Base-by-base conservation (phyloP, 2,797 vertebrate genomes). In the Nannoperca australis region DNA sequence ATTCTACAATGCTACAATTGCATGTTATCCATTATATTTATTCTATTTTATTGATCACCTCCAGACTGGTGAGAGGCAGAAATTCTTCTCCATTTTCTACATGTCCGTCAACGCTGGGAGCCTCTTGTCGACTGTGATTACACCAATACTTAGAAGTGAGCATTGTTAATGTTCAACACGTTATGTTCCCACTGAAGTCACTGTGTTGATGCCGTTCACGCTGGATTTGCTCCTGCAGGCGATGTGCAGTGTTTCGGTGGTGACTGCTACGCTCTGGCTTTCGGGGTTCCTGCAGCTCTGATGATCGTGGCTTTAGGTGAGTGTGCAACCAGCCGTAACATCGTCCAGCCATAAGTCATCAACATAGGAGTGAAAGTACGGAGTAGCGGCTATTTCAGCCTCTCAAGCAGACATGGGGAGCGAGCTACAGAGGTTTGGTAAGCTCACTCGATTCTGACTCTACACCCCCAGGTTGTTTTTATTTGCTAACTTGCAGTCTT, bases 1-100 rank as follows among this genome's bases (percentile, higher is more conserved):
- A 34, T 20, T 68, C 10, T 34, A 12, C 5, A 17, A 15, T 5
- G 9, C 47, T 51, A 15, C 9, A 36, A 36, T 18, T 10, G 17
- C 10, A 36, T 1, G 0, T 1, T 54, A 1, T 34, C 1, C 0
- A 15, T 22, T 42, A 49, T 11, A 24, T 38, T 44, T 7, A 38
- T 38, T 38, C 11, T 38, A 38, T 38, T 9, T 38, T 8, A 10
- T 49, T 27, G 10, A 40, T 0, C 22, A 4, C 38, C 65, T 71
- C 47, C 90, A 99, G 98, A 79, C 66, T 14, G 91, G 91, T 0
- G 96, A 99, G 88, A 95, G 97, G 86, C 96, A 94, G 89, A 98
- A 96, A 79, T 99, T 99, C 93, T 99, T 99, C 94, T 99, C 98
- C 59, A 96, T 99, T 85, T 99, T 99, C 95, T 99, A 99, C 92